phyloP scores from a whole-genome alignment of 2,797 vertebrate species.

The Taenioides sp. region DNA sequence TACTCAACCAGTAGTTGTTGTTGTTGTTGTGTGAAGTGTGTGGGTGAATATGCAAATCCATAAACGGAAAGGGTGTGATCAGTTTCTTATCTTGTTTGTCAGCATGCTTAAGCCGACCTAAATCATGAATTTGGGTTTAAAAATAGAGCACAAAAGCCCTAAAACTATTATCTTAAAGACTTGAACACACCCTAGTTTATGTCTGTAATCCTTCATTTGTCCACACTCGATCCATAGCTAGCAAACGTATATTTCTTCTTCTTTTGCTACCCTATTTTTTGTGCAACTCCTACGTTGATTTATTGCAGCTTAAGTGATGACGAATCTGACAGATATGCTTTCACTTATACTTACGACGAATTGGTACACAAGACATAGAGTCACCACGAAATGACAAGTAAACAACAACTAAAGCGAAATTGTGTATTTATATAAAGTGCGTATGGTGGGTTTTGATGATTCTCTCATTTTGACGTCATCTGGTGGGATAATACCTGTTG shows the following conservation, averaged over 20 bases:
- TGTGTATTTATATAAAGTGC: no score
- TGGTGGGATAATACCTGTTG: no score
- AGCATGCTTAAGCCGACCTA: neutral
- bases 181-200: neutral
- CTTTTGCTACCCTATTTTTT: no score
- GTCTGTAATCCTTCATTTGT: no score
- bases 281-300: neutral
- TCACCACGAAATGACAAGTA: no score
- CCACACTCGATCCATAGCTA: no score
- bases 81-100: neutral
- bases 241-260: no score
- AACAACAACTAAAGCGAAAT: no score
- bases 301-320: neutral
- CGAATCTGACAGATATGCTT: neutral
- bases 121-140: conserved; percentile 7
- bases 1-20: neutral
- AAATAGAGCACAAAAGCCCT: neutral
- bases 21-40: conserved; percentile 11
- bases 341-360: neutral
- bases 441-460: no score
- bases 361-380: no score
- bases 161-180: neutral
- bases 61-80: conserved; percentile 35
- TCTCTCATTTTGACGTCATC: no score
- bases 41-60: conserved; percentile 2